Percentiles rank a stretch among this genome's conserved stretches.
phyloP scores from a whole-genome alignment of 2,113 vertebrate species.

The Labeo catla region DNA sequence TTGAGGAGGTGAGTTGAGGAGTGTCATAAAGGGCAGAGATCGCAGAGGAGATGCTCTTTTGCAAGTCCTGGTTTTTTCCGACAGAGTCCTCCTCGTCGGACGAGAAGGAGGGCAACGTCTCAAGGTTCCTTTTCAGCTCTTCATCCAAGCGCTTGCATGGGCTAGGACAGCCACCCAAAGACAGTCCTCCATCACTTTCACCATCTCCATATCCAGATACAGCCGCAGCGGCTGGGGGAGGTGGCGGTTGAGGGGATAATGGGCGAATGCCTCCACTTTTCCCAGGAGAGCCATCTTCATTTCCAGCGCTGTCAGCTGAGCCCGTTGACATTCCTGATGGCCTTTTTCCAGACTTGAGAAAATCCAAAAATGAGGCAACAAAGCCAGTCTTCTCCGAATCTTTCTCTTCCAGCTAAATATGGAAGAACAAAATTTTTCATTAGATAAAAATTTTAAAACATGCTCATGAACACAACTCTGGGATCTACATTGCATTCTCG shows the following conservation, averaged over 20 bases:
- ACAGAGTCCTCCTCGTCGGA: constrained; percentile 93
- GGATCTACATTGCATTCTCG: constrained; percentile 50
- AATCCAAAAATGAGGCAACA: constrained; percentile 93
- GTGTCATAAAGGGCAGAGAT: constrained; percentile 92
- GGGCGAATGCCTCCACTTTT: constrained; percentile 74
- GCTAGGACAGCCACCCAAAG: constrained; percentile 84
- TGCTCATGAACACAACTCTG: neutral
- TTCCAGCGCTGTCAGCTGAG: constrained; percentile 74
- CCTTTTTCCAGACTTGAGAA: constrained; percentile 89
- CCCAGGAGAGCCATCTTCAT: constrained; percentile 71
- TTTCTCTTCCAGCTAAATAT: constrained; percentile 84
- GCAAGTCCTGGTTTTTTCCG: constrained; percentile 92
- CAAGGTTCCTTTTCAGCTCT: constrained; percentile 90
- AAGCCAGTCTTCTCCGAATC: constrained; percentile 90
- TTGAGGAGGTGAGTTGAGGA: constrained; percentile 74
- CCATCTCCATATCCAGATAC: constrained; percentile 71
- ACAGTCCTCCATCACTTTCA: constrained; percentile 83
- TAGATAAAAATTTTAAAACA: neutral
- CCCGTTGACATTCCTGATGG: constrained; percentile 77
- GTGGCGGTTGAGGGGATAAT: constrained; percentile 71
- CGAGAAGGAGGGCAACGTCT: constrained; percentile 91
- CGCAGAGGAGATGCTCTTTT: constrained; percentile 93
- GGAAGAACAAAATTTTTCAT: neutral
- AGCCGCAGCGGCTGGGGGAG: constrained; percentile 56
- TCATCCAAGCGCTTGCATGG: constrained; percentile 88